These are phyloP conservation scores for Drosophila rhopaloa DNA, from an alignment of 1,140 invertebrate genomes.

Conservation along the genomic window DNA sequence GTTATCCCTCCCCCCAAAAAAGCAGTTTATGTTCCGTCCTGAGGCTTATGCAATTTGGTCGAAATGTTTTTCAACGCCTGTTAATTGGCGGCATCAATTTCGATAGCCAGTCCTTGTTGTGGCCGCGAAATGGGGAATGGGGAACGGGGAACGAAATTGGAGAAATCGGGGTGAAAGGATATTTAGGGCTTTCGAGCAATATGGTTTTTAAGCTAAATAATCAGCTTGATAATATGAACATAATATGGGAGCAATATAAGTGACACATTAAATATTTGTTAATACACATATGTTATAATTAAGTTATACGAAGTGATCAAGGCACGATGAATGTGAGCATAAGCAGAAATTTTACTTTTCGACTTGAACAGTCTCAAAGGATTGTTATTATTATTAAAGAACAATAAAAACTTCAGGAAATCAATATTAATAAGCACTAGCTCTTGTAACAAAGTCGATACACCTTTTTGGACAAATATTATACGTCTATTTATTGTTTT, in stretches of 20 bases:
- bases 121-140: not conserved
- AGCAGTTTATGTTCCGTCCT: conserved; percentile 53
- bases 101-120: conserved; percentile 43
- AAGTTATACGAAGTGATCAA: not conserved
- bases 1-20: conserved; percentile 24
- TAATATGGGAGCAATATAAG: conserved; percentile 28
- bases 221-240: conserved; percentile 16
- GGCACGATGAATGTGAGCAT: not conserved
- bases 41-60: conserved; percentile 59
- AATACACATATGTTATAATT: not conserved
- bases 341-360: not conserved
- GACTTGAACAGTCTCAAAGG: too few relatives aligned
- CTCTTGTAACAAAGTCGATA: too few relatives aligned
- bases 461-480: too few relatives aligned
- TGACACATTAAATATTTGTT: conserved; percentile 18
- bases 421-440: too few relatives aligned
- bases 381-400: too few relatives aligned
- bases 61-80: conserved; percentile 61
- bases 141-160: too few relatives aligned
- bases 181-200: conserved; percentile 26
- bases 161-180: conserved; percentile 20
- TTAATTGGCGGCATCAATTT: conserved; percentile 64
- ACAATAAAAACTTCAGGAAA: too few relatives aligned
- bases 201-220: conserved; percentile 16
- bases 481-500: too few relatives aligned